Base-by-base conservation (phyloP, 1,140 invertebrate genomes). In the Drosophila sechellia region DNA sequence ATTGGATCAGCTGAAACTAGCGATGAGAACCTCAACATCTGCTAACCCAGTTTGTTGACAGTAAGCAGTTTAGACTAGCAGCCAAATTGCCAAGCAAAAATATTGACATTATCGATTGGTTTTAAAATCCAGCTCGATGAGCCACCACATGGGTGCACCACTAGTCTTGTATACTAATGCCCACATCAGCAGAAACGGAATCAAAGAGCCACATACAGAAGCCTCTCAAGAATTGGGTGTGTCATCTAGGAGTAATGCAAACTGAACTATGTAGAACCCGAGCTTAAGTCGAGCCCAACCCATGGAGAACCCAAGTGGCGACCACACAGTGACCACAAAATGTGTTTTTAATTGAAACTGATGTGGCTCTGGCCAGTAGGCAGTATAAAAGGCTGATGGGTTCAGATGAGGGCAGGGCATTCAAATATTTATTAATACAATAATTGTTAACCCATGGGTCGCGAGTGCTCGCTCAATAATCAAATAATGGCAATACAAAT, bases 371-470 rank as follows among this genome's bases (percentile, higher is more conserved):
- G 78, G 46, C 55, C 58, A 40, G 15, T 54, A 34, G 42, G 34
- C 74, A 0, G n/a, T 70, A 56, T 43, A 13, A 61, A 39, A 39
- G 46, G n/a, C 50, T 40, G 74, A 53, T 53, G 56, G 54, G 58
- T 64, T 68, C 75, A 70, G 77, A 85, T 87, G 84, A 83, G 84
- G 84, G 84, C 84, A 70, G 48, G 48, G 60, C 79, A 89, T 77
- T 85, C 79, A 83, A 89, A 87, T 84, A 69, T 78, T 90, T 90
- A 85, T 84, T 90, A 80, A 86, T 85, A 77, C 80, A 80, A 85
- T 85, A 85, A 86, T 85, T 86, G 81, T 77, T 85, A 73, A 59
- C 59, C 77, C 77, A 66, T 43, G 81, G 74, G 55, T 50, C 56
- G 27, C n/a, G 57, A 2, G 40, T 17, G 17, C 57, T 34, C 37